Base-by-base conservation (phyloP, 2,888 invertebrate genomes). In the Troides helena region DNA sequence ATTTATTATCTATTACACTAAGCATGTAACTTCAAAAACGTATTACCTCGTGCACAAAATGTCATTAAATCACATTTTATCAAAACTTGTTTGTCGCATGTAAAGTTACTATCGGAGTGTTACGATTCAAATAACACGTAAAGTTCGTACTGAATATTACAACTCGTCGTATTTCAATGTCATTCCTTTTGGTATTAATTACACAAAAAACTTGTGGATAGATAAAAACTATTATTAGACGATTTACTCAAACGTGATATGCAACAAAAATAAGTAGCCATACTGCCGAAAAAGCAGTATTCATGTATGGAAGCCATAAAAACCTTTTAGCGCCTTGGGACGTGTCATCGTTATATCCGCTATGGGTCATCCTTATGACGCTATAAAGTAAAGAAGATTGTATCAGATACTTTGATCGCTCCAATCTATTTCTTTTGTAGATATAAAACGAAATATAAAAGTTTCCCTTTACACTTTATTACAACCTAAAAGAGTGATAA, bases 341-440 rank as follows among this genome's bases (percentile, higher is more conserved):
- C 70, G 70, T 67, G 67, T 70, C 70, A 70, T 70, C 70, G 67
- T 70, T 70, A 67, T 70, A 67, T 64, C 64, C 64, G 67, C 70
- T 64, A 67, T 67, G 67, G 70, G 70, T 70, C 70, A 70, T 70
- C 64, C 67, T 70, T 70, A 70, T 67, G 70, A 64, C 57, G 67
- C 70, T 67, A 70, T 70, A 67, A 70, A 70, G 64, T 70, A 67
- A 70, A 67, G 61, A 70, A 70, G 70, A 70, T 70, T 70, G 67
- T 70, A 70, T 70, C 68, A 68, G 65, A 68, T 71, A 65, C 68
- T 68, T 68, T 63, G 71, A 68, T 66, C 65, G 71, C 62, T 71
- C 17, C 59, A 65, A 68, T 68, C 62, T 65, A 71, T 68, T 66
- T 60, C 53, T 66, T 71, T 71, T 67, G 63, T 60, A 67, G 46